Conservation (phyloP, 2,888 invertebrate genomes). For the Tipula vernalis region DNA sequence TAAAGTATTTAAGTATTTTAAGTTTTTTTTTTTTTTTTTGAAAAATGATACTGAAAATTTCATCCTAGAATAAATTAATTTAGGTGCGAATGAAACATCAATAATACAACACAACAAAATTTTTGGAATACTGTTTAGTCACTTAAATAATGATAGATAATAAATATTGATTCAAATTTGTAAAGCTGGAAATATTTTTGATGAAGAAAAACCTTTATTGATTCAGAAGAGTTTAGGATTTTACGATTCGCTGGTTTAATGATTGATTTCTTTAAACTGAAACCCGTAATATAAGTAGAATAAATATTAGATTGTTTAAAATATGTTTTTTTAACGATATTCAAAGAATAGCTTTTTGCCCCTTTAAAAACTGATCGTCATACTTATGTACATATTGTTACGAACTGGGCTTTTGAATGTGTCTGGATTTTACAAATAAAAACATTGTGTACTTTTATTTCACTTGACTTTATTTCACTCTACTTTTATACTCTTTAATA, state of each 20-base stretch:
- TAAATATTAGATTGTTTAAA: background rate
- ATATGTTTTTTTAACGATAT: too few relatives aligned
- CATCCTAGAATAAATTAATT: background rate
- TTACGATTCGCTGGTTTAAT: background rate
- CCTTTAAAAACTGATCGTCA: too few relatives aligned
- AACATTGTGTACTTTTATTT: too few relatives aligned
- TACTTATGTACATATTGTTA: too few relatives aligned
- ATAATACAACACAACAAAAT: background rate
- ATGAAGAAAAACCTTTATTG: background rate
- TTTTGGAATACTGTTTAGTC: background rate
- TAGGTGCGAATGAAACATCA: background rate
- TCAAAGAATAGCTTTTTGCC: too few relatives aligned
- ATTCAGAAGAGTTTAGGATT: background rate
- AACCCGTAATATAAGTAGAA: background rate
- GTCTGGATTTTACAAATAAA: too few relatives aligned
- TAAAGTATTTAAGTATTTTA: background rate
- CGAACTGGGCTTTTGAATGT: too few relatives aligned
- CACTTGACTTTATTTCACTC: too few relatives aligned
- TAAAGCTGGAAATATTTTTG: background rate
- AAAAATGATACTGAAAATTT: background rate
- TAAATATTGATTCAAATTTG: background rate
- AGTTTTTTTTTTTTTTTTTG: background rate
- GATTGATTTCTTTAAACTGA: background rate
- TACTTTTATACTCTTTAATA: too few relatives aligned
- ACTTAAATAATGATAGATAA: background rate